A percentile compares a stretch with the other conserved stretches of the same genome.
These are phyloP conservation scores for Leucoma salicis DNA, from an alignment of 2,888 invertebrate species.

Conservation along the genomic window DNA sequence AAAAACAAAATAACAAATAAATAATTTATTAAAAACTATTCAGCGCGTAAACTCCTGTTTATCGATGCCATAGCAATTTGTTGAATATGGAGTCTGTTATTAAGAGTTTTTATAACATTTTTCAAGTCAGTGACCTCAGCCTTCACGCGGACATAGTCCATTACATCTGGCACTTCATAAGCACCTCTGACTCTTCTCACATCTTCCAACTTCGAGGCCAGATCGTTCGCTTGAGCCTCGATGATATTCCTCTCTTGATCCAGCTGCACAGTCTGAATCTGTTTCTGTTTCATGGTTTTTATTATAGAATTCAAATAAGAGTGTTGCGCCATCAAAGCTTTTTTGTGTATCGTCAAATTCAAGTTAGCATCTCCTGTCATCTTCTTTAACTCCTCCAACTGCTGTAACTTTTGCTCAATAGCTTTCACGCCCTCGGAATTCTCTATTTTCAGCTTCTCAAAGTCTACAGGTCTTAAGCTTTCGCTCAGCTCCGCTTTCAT, in stretches of 20 bases:
- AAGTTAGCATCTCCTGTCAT: conserved; percentile 83
- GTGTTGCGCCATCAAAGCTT: conserved; percentile 78
- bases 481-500: conserved; percentile 82
- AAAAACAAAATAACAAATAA: neutral
- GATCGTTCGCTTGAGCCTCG: conserved; percentile 58
- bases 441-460: conserved; percentile 84
- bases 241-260: conserved; percentile 64
- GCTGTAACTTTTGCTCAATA: conserved; percentile 79
- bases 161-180: conserved; percentile 79
- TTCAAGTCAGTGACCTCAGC: conserved; percentile 72
- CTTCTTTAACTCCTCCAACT: conserved; percentile 80
- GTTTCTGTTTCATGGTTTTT: conserved; percentile 59
- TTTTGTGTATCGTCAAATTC: conserved; percentile 79
- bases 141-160: conserved; percentile 82
- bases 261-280: conserved; percentile 60
- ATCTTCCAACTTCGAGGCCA: conserved; percentile 55
- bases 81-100: conserved; percentile 59
- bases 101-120: conserved; percentile 56
- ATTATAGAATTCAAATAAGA: conserved; percentile 62
- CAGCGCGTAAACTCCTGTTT: conserved; percentile 44
- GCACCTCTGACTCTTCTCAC: conserved; percentile 60
- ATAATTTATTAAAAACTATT: conserved; percentile 19
- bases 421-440: conserved; percentile 73
- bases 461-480: conserved; percentile 83
- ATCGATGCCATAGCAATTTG: conserved; percentile 61